Percentiles rank a stretch among this genome's conserved stretches.
These are phyloP conservation scores for Eublepharis macularius DNA, from an alignment of 2,113 vertebrate genomes.

Conservation along the genomic window DNA sequence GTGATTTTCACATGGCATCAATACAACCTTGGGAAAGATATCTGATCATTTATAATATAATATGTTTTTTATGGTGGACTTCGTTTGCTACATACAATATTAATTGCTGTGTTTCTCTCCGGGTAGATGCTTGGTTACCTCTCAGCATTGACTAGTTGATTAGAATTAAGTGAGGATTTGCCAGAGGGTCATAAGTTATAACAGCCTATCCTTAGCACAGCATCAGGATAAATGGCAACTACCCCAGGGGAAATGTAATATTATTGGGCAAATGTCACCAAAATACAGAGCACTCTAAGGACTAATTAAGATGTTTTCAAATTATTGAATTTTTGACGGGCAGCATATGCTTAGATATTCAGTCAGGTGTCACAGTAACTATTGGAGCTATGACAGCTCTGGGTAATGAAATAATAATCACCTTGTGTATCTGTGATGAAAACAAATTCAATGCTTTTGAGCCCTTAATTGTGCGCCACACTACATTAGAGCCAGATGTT, in stretches of 20 bases:
- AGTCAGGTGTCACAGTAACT: conserved; percentile 58
- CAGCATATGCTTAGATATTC: conserved; percentile 59
- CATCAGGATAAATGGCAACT: neutral
- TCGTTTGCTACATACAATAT: neutral
- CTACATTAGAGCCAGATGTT: conserved; percentile 72
- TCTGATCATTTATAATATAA: neutral
- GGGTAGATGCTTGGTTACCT: neutral
- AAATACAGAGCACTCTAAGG: neutral
- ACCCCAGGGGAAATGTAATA: neutral
- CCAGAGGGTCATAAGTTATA: neutral
- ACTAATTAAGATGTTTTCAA: neutral
- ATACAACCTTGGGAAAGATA: neutral
- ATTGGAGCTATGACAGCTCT: conserved; percentile 66
- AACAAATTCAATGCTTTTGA: conserved; percentile 77
- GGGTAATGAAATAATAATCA: conserved; percentile 76
- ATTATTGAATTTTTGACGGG: neutral
- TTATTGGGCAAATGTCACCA: neutral
- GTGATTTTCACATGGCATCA: neutral
- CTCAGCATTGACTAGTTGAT: neutral
- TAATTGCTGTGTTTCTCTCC: neutral
- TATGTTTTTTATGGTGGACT: neutral
- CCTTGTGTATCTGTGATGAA: conserved; percentile 70
- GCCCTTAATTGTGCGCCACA: conserved; percentile 76
- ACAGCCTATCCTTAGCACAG: neutral
- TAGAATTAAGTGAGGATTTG: conserved; percentile 12